phyloP scores from a whole-genome alignment of 2,797 vertebrate genomes.

The Garrulus glandarius region DNA sequence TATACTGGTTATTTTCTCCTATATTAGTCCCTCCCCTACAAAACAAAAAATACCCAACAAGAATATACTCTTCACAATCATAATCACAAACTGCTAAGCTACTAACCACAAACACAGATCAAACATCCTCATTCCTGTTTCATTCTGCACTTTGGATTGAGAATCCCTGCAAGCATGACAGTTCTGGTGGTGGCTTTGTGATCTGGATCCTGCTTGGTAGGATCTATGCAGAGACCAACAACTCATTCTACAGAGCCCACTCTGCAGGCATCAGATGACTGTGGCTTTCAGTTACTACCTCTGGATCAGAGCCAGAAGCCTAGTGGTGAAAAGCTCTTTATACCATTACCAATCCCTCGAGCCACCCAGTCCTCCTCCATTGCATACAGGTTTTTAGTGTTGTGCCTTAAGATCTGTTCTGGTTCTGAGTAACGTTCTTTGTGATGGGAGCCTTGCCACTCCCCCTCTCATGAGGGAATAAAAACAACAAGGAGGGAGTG shows the following conservation, averaged over 20 bases:
- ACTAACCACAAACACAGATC: neutral
- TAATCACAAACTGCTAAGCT: neutral
- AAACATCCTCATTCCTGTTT: neutral
- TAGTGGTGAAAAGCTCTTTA: conserved; percentile 72
- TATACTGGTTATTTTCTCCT: neutral
- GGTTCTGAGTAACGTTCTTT: conserved; percentile 60
- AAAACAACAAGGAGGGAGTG: neutral
- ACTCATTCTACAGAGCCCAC: conserved; percentile 60
- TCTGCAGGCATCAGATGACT: conserved; percentile 67
- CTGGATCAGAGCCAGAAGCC: conserved; percentile 65
- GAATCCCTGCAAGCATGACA: neutral
- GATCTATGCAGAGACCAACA: conserved; percentile 61
- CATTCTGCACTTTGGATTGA: neutral
- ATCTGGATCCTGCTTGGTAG: conserved; percentile 58
- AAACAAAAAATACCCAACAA: neutral
- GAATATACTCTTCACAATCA: neutral
- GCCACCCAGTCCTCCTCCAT: conserved; percentile 60
- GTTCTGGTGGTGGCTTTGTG: conserved; percentile 54
- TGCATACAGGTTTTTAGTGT: conserved; percentile 57
- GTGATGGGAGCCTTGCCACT: conserved; percentile 50
- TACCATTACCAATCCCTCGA: conserved; percentile 64
- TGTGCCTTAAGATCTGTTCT: conserved; percentile 58
- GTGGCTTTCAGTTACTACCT: conserved; percentile 71
- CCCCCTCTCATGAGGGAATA: conserved; percentile 28
- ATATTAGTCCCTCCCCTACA: neutral